These are phyloP conservation scores for Ectobius pallidus DNA, from an alignment of 2,888 invertebrate species.

Conservation along the genomic window DNA sequence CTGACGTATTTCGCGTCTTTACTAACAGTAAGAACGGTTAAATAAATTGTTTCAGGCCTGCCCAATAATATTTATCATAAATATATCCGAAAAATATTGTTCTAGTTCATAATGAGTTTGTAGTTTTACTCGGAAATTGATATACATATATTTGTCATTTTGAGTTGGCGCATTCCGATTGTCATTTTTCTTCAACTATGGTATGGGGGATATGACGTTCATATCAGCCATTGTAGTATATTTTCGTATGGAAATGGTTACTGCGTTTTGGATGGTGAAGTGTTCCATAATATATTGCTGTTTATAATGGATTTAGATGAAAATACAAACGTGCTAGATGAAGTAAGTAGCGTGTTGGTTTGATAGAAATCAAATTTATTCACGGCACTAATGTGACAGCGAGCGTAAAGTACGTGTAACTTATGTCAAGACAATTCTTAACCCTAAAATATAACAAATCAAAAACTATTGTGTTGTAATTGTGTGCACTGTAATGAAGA, in stretches of 20 bases:
- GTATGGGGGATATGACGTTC: conserved; percentile 29
- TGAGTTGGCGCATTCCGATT: not conserved
- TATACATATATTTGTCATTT: not conserved
- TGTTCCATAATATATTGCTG: too few relatives aligned
- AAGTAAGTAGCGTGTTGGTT: conserved; percentile 6
- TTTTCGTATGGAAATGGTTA: not conserved
- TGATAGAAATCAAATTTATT: not conserved
- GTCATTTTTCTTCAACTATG: not conserved
- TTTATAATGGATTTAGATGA: conserved; percentile 25
- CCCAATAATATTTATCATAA: too few relatives aligned
- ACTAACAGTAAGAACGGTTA: too few relatives aligned
- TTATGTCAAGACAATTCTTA: too few relatives aligned
- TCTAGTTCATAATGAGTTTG: too few relatives aligned
- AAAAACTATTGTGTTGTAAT: not conserved
- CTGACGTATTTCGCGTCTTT: too few relatives aligned
- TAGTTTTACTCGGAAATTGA: not conserved
- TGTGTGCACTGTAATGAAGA: not conserved
- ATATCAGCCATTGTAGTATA: not conserved
- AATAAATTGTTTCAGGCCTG: too few relatives aligned
- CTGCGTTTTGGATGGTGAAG: conserved; percentile 14
- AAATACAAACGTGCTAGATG: conserved; percentile 24
- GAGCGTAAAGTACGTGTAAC: too few relatives aligned
- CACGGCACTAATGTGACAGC: too few relatives aligned
- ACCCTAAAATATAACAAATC: too few relatives aligned
- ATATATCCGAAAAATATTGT: too few relatives aligned